phyloP scores from a whole-genome alignment of 2,888 invertebrate species.

The Pollenia labialis region DNA sequence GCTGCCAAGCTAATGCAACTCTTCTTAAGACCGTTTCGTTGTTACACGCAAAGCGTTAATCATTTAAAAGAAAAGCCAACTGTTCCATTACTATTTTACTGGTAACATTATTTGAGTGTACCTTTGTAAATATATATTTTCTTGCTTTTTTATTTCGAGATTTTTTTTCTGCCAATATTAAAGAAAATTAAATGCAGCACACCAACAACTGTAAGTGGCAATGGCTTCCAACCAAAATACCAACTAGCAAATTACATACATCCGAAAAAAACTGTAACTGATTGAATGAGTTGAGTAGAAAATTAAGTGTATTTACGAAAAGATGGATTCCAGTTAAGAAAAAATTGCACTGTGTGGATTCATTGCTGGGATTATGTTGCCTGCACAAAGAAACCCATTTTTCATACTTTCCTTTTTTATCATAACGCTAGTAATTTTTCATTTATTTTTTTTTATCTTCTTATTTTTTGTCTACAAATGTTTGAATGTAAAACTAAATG shows the following conservation, averaged over 20 bases:
- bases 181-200: conserved; percentile 66
- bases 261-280: conserved; percentile 10
- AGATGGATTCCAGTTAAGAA: conserved; percentile 26
- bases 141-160: neutral
- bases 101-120: conserved; percentile 14
- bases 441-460: neutral
- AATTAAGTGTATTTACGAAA: conserved; percentile 25
- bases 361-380: conserved; percentile 22
- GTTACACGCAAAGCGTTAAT: no score
- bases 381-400: conserved; percentile 24
- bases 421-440: neutral
- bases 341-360: conserved; percentile 20
- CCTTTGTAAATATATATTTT: conserved; percentile 23
- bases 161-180: conserved; percentile 31
- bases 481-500: conserved; percentile 27
- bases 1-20: no score
- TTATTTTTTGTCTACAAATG: neutral
- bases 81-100: neutral
- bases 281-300: neutral
- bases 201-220: conserved; percentile 61
- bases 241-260: conserved; percentile 41
- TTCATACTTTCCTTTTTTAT: conserved; percentile 27
- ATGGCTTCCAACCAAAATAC: conserved; percentile 17
- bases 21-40: no score
- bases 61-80: no score